Conservation (phyloP, 2,113 vertebrate species). For the Rhinogobius similis region DNA sequence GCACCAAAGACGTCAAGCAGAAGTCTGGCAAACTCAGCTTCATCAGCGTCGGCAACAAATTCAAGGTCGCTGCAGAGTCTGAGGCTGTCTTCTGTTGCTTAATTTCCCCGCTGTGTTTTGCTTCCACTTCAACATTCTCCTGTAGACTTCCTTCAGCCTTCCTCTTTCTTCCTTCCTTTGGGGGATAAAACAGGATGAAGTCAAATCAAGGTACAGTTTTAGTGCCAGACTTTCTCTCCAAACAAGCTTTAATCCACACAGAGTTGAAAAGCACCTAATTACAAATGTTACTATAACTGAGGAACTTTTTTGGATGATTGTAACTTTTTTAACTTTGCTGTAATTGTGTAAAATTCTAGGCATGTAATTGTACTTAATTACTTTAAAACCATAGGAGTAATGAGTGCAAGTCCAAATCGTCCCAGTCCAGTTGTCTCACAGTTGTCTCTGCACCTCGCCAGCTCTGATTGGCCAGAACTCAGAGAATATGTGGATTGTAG, state of each 20-base stretch:
- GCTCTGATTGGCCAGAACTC: no score
- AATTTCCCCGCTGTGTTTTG: slow-evolving; percentile 49
- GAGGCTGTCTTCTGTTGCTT: not conserved
- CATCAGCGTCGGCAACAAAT: slow-evolving; percentile 99
- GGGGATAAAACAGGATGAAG: slow-evolving; percentile 67
- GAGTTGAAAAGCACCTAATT: no score
- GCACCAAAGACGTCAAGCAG: slow-evolving; percentile 91
- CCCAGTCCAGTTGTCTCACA: no score
- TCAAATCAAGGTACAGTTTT: not conserved
- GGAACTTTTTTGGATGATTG: no score
- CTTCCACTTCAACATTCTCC: slow-evolving; percentile 62
- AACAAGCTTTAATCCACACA: not conserved
- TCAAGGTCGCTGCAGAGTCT: slow-evolving; percentile 81
- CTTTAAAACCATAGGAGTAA: no score
- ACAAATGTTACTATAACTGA: no score
- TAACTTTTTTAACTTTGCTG: no score
- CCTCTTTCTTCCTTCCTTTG: slow-evolving; percentile 60
- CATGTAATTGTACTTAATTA: no score
- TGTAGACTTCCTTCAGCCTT: slow-evolving; percentile 32
- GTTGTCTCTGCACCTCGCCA: no score
- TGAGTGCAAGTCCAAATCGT: no score
- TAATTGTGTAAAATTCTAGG: no score
- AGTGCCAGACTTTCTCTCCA: not conserved
- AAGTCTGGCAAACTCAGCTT: slow-evolving; percentile 97
- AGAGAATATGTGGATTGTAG: no score